Conservation (phyloP, 2,888 invertebrate species). For the Tridacna crocea region DNA sequence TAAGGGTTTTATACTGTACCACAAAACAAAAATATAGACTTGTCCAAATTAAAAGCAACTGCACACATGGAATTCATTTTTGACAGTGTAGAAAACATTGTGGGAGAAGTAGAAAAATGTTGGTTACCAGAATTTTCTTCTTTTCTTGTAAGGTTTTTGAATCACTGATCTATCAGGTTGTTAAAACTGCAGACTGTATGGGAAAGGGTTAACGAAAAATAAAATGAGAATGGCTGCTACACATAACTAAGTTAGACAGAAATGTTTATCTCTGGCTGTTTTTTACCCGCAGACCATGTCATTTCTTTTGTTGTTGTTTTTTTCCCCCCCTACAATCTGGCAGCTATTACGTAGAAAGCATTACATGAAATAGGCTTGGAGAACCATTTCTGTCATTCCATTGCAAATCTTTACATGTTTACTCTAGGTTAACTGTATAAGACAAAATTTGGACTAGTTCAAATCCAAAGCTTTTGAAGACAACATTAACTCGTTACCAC, state of each 20-base stretch:
- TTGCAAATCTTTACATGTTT: not conserved
- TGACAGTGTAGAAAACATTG: too few species aligned
- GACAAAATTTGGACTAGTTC: not conserved
- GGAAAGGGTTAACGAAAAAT: not conserved
- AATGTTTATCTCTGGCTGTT: conserved; percentile 15
- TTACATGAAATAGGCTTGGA: not conserved
- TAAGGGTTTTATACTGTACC: too few species aligned
- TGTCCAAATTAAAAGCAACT: too few species aligned
- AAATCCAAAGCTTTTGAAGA: too few species aligned
- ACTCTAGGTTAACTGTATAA: not conserved
- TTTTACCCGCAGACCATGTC: not conserved
- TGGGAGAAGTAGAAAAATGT: too few species aligned
- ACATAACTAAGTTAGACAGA: conserved; percentile 8
- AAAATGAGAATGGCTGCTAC: not conserved
- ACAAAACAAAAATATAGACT: too few species aligned
- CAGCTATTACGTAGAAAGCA: not conserved
- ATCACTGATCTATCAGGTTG: too few species aligned
- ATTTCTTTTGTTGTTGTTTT: not conserved
- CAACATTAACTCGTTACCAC: too few species aligned
- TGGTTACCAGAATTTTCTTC: too few species aligned
- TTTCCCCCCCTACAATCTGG: not conserved
- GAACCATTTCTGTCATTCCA: conserved; percentile 15
- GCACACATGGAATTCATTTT: too few species aligned
- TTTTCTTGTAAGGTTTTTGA: too few species aligned
- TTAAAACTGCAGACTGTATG: too few species aligned